These are phyloP conservation scores for Rhabditoides inermis DNA, from an alignment of 2,888 invertebrate species.

Conservation along the genomic window DNA sequence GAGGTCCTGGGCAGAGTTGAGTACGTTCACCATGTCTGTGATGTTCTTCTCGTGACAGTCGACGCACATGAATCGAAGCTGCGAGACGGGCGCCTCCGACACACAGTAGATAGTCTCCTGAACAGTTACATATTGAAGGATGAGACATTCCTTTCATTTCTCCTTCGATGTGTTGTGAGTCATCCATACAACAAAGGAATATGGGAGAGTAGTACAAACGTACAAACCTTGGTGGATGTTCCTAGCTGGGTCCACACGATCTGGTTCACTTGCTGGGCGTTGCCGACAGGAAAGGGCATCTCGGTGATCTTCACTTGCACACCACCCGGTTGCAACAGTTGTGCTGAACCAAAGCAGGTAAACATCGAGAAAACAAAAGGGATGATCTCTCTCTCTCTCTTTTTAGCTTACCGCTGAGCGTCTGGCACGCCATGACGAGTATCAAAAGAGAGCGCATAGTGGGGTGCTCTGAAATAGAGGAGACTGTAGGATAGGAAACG, in stretches of 20 bases:
- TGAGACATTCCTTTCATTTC: no score
- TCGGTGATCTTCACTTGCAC: constrained; percentile 49
- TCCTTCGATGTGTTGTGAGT: no score
- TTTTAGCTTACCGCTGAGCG: not conserved
- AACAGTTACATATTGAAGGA: no score
- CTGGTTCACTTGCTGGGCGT: constrained; percentile 43
- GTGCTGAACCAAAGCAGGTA: constrained; percentile 14
- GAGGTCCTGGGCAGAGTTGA: constrained; percentile 47
- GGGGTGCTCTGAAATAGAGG: not conserved
- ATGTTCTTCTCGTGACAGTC: constrained; percentile 49
- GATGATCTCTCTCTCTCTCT: no score
- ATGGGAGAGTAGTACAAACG: no score
- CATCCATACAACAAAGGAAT: no score
- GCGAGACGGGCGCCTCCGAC: constrained; percentile 37
- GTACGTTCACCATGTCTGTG: constrained; percentile 47
- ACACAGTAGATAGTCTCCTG: constrained; percentile 31
- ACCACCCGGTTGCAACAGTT: constrained; percentile 17
- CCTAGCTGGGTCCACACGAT: constrained; percentile 49
- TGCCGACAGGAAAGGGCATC: constrained; percentile 45
- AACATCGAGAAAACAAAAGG: no score
- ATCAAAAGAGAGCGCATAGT: not conserved
- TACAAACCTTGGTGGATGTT: constrained; percentile 29
- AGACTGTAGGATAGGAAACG: not conserved
- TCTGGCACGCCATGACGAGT: no score
- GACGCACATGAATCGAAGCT: constrained; percentile 48